Evolutionary conservation across 2,113 vertebrate genomes (phyloP).

Genomic region (Cricetomys ansorgei): DNA sequence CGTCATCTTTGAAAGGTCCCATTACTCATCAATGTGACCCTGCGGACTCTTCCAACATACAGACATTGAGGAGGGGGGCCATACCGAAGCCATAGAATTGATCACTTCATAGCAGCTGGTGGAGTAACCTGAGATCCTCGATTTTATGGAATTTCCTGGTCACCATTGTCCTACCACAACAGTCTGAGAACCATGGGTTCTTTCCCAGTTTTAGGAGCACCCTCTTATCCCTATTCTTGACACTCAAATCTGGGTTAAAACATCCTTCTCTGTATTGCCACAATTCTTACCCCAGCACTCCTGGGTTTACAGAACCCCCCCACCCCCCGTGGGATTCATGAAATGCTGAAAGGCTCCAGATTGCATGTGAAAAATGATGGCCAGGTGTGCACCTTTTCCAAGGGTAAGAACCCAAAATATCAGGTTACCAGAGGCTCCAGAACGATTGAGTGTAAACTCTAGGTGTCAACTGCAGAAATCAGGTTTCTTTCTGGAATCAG

Average conservation of each 20-base stretch:
- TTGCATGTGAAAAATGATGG: not conserved
- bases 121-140: not conserved
- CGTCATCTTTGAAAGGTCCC: not conserved
- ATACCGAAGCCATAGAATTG: not conserved
- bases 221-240: not conserved
- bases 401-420: not conserved
- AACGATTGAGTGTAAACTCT: not conserved
- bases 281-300: not conserved
- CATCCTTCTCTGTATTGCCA: not conserved
- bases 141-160: not conserved
- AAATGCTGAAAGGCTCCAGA: not conserved
- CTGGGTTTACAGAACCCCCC: not conserved
- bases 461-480: not conserved
- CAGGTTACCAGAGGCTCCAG: not conserved
- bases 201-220: not conserved
- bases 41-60: not conserved
- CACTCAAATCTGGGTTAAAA: not conserved
- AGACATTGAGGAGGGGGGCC: not conserved
- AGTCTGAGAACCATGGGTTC: not conserved
- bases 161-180: not conserved
- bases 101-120: not conserved
- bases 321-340: not conserved
- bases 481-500: not conserved
- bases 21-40: not conserved
- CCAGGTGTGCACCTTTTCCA: not conserved